A percentile compares a stretch with the other conserved stretches of the same genome.
phyloP scores from a whole-genome alignment of 2,797 vertebrate species.

The Periparus ater region DNA sequence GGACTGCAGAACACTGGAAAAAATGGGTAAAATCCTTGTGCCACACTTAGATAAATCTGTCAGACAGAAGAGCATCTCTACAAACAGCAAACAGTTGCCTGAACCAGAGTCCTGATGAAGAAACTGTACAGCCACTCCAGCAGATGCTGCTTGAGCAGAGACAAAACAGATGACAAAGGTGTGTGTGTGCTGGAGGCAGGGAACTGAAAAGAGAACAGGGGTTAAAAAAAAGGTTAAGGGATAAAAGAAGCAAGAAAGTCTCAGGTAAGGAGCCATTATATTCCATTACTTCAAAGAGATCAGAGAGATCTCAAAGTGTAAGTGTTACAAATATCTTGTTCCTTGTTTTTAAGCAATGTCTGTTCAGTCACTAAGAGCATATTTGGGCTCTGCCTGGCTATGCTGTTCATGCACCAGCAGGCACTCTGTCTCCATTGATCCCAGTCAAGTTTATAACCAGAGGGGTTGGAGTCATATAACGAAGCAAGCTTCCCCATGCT shows the following conservation, averaged over 20 bases:
- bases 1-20: background rate
- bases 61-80: background rate
- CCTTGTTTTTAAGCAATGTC: background rate
- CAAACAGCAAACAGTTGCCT: background rate
- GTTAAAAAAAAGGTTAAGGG: background rate
- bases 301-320: background rate
- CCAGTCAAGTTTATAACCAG: constrained; percentile 1
- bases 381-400: background rate
- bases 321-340: background rate
- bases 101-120: background rate
- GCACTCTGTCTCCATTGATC: constrained; percentile 1
- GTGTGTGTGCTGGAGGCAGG: no score
- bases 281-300: background rate
- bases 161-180: background rate
- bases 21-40: background rate
- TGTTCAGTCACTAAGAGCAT: background rate
- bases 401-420: background rate
- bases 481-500: background rate
- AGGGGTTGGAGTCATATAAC: background rate
- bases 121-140: background rate
- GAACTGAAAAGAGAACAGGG: background rate
- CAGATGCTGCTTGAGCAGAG: background rate
- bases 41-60: background rate
- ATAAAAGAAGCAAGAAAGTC: background rate
- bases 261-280: background rate